Percentiles rank a stretch among this genome's conserved stretches.
Conservation (phyloP, 2,113 vertebrate genomes). For the Climacteris rufus region DNA sequence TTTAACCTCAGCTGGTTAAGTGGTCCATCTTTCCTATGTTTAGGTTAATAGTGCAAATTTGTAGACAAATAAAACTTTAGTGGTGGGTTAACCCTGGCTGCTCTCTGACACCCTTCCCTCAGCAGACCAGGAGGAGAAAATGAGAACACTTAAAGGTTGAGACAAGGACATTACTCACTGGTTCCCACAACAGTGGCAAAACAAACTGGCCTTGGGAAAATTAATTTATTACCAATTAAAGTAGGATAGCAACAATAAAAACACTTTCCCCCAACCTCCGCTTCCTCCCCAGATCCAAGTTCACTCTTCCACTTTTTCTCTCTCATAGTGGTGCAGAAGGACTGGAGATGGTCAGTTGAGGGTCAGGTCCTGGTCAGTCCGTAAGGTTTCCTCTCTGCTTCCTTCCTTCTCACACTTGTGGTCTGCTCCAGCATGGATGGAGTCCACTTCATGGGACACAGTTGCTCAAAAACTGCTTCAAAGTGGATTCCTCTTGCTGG, state of each 20-base stretch:
- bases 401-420: neutral
- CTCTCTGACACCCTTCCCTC: neutral
- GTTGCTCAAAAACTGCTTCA: neutral
- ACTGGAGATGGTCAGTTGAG: accelerated
- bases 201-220: neutral
- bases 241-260: neutral
- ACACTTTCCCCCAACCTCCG: neutral
- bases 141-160: neutral
- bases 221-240: neutral
- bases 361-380: neutral
- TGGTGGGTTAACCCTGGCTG: neutral
- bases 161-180: neutral
- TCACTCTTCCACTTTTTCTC: neutral
- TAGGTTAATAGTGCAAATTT: neutral
- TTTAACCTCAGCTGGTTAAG: neutral
- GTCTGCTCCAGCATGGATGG: neutral
- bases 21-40: neutral
- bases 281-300: neutral
- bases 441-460: accelerated
- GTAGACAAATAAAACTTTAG: neutral
- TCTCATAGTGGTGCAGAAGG: neutral
- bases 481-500: accelerated
- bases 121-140: neutral
- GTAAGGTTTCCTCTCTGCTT: neutral
- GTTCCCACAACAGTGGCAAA: neutral